These are phyloP conservation scores for Calliopsis andreniformis DNA, from an alignment of 1,140 invertebrate species.

Conservation along the genomic window DNA sequence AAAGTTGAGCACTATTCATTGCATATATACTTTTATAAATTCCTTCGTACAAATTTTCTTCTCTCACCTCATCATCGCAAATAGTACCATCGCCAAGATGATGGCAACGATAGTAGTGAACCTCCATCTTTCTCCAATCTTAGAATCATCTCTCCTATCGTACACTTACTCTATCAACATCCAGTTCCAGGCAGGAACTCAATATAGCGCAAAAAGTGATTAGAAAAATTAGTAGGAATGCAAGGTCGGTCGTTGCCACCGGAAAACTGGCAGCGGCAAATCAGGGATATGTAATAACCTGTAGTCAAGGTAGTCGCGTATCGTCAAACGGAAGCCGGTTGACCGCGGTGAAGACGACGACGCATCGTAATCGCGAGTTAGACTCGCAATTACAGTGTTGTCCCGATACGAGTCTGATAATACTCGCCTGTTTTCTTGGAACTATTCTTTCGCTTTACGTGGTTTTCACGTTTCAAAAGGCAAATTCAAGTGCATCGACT, in stretches of 20 bases:
- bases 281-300: conserved; percentile 39
- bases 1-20: no score
- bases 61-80: no score
- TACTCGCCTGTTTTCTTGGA: no score
- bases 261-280: conserved; percentile 40
- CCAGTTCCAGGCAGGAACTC: not conserved
- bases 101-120: no score
- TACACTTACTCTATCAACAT: not conserved
- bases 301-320: conserved; percentile 22
- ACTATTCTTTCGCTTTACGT: no score
- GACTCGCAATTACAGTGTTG: conserved; percentile 61
- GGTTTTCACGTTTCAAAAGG: no score
- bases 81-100: no score
- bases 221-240: not conserved
- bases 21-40: no score
- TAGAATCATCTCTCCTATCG: not conserved
- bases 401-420: no score
- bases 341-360: conserved; percentile 30
- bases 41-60: no score
- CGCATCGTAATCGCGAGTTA: conserved; percentile 43
- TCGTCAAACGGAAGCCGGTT: conserved; percentile 56
- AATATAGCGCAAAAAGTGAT: not conserved
- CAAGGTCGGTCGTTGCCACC: not conserved
- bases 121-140: conserved; percentile 1
- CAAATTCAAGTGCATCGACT: no score